phyloP scores from a whole-genome alignment of 2,113 vertebrate species.

The Vombatus ursinus region DNA sequence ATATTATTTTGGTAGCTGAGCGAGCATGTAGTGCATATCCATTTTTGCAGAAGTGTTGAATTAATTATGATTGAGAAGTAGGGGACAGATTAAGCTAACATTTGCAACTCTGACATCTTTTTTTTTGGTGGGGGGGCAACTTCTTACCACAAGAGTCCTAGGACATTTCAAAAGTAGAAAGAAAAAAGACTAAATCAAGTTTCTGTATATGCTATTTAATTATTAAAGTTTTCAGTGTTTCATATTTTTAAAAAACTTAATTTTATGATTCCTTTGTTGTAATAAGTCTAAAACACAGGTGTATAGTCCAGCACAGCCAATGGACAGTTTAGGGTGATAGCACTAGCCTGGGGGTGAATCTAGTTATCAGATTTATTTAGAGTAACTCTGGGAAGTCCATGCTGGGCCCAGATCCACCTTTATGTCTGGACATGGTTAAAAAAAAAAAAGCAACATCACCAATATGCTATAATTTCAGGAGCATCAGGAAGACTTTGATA shows the following conservation, averaged over 20 bases:
- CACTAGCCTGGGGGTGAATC: neutral
- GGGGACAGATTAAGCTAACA: neutral
- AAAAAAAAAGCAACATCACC: neutral
- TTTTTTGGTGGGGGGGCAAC: neutral
- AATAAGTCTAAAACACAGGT: neutral
- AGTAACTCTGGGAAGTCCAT: neutral
- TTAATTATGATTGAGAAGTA: slow-evolving; percentile 11
- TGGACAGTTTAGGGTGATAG: neutral
- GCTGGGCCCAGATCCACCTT: neutral
- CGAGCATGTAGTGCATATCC: neutral
- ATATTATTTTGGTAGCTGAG: neutral
- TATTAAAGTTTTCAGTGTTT: slow-evolving; percentile 11
- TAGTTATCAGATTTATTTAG: neutral
- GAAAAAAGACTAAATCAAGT: neutral
- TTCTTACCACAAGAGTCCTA: slow-evolving; percentile 26
- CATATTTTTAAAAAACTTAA: neutral
- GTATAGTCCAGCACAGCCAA: neutral
- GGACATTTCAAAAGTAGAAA: neutral
- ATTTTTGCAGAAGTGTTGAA: slow-evolving; percentile 12
- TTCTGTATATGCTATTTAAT: neutral
- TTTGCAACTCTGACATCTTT: slow-evolving; percentile 6
- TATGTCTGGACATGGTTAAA: neutral
- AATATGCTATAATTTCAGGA: neutral
- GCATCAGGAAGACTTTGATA: neutral
- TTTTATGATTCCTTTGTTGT: neutral